A percentile compares a stretch with the other conserved stretches of the same genome.
Evolutionary conservation across 1,140 invertebrate species (phyloP).

Genomic region (Coenobita brevimanus): DNA sequence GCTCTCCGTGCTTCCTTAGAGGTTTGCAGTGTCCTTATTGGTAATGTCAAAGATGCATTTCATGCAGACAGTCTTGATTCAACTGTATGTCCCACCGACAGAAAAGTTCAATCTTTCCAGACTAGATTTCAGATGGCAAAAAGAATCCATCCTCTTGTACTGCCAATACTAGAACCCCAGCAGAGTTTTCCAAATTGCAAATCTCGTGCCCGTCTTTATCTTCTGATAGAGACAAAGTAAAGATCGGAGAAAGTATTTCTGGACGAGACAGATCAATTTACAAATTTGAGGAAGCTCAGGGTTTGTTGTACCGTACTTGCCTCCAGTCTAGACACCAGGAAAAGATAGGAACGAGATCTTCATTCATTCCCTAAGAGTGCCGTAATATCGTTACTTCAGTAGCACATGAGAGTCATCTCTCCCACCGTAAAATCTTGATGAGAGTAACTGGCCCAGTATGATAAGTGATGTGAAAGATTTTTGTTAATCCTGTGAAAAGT

Average conservation of each 20-base stretch:
- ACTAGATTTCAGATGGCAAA: too few species aligned
- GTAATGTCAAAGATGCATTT: too few species aligned
- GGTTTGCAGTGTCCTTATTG: slow-evolving; percentile 8
- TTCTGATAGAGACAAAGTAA: too few species aligned
- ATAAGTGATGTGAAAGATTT: not conserved
- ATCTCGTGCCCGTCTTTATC: too few species aligned
- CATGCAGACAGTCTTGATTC: too few species aligned
- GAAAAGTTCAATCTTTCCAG: not conserved
- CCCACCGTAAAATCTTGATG: not conserved
- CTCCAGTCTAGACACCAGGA: not conserved
- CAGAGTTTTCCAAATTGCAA: too few species aligned
- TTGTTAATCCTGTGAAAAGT: too few species aligned
- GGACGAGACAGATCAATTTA: too few species aligned
- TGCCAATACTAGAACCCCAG: too few species aligned
- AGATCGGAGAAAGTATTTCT: too few species aligned
- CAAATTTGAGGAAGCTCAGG: too few species aligned
- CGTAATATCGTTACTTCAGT: not conserved
- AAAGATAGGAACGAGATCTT: not conserved
- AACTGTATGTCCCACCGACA: slow-evolving; percentile 4
- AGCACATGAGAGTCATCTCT: not conserved
- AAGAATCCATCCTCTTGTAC: too few species aligned
- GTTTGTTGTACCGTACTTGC: not conserved
- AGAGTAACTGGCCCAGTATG: not conserved
- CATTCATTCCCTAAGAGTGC: not conserved
- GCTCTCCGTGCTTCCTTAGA: not conserved